Conservation (phyloP, 2,888 invertebrate species). For the Euplagia quadripunctaria region DNA sequence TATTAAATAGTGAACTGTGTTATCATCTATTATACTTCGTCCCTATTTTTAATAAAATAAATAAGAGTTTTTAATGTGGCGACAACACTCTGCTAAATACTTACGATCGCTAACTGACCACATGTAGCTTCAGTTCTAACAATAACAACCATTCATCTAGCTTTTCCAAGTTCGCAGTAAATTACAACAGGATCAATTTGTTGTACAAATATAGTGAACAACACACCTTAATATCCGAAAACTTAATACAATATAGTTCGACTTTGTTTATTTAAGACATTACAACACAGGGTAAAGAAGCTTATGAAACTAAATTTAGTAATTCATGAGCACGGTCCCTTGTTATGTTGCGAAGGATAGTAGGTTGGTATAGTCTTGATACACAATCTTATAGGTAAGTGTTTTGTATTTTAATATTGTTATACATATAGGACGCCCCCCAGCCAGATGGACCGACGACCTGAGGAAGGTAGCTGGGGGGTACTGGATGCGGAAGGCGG, state of each 20-base stretch:
- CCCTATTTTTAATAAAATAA: too few species aligned
- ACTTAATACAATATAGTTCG: constrained; percentile 7
- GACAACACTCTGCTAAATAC: background rate
- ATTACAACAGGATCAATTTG: constrained; percentile 7
- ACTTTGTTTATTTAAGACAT: constrained; percentile 9
- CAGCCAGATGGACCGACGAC: too few species aligned
- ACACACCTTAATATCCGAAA: background rate
- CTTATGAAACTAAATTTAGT: constrained; percentile 12
- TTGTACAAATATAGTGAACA: constrained; percentile 4
- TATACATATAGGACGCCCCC: too few species aligned
- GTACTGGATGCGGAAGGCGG: too few species aligned
- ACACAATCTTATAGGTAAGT: background rate
- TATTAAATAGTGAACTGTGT: too few species aligned
- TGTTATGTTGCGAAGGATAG: background rate
- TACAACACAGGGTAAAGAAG: constrained; percentile 12
- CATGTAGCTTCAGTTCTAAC: background rate
- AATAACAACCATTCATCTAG: constrained; percentile 9
- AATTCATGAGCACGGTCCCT: constrained; percentile 1
- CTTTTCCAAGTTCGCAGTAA: background rate
- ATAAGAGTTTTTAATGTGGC: too few species aligned
- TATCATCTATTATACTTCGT: too few species aligned
- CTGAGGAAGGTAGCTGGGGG: too few species aligned
- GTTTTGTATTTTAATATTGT: background rate
- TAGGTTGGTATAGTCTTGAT: background rate
- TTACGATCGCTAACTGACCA: background rate